Evolutionary conservation across 2,113 vertebrate genomes (phyloP).

Genomic region (Tragelaphus imberbis): DNA sequence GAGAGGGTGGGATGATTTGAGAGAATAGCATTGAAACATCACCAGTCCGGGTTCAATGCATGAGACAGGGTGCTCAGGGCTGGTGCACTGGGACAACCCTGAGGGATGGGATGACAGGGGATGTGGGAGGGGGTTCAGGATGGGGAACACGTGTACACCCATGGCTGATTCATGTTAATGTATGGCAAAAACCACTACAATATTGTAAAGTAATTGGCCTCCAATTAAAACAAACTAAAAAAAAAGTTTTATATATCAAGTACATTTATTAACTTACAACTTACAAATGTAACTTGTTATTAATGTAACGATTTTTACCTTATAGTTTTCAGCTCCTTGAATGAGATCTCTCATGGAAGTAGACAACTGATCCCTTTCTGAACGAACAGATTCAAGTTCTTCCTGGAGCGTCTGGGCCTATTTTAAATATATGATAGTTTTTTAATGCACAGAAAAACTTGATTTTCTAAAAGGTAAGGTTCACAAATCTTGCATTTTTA

Average conservation of each 20-base stretch:
- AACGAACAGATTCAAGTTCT: constrained; percentile 83
- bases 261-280: not conserved
- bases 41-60: not conserved
- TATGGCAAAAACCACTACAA: not conserved
- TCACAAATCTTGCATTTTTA: not conserved
- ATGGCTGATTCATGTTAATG: not conserved
- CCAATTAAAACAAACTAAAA: not conserved
- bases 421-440: not conserved
- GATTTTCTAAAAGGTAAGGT: not conserved
- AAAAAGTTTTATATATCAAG: not conserved
- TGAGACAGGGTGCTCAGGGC: not conserved
- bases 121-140: not conserved
- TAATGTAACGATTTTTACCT: constrained; percentile 81
- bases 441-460: not conserved
- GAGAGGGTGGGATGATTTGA: not conserved
- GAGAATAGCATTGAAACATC: not conserved
- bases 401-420: constrained; percentile 85
- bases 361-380: constrained; percentile 86
- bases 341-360: constrained; percentile 93
- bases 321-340: constrained; percentile 94
- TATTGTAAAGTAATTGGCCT: not conserved
- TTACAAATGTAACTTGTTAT: not conserved
- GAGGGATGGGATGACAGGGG: not conserved
- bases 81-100: not conserved
- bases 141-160: not conserved